These are phyloP conservation scores for Rhinella marina DNA, from an alignment of 2,797 vertebrate genomes.

Conservation along the genomic window DNA sequence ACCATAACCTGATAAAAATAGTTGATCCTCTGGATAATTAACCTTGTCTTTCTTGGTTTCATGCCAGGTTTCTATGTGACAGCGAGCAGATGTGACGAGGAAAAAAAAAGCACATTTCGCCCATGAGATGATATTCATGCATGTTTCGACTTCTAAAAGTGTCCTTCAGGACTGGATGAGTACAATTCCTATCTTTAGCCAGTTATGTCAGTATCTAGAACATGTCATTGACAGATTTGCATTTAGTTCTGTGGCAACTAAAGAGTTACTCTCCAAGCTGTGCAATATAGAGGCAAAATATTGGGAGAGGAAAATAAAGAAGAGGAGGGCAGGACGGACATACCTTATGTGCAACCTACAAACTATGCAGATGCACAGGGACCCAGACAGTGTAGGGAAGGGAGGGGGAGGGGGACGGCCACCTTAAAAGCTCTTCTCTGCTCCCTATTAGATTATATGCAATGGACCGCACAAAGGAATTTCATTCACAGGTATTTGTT, in stretches of 20 bases:
- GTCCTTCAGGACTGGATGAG: constrained; percentile 58
- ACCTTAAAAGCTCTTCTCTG: too few relatives aligned
- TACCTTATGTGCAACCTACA: too few relatives aligned
- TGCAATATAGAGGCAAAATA: neutral
- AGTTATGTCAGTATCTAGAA: constrained; percentile 47
- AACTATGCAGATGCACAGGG: too few relatives aligned
- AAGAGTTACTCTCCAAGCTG: constrained; percentile 4
- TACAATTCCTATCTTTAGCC: constrained; percentile 60
- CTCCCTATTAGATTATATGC: too few relatives aligned
- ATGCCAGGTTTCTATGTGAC: constrained; percentile 59
- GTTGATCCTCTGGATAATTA: constrained; percentile 63
- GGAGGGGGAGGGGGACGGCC: too few relatives aligned
- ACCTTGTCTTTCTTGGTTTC: constrained; percentile 61
- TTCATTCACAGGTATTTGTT: too few relatives aligned
- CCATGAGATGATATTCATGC: constrained; percentile 60
- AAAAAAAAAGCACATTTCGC: constrained; percentile 46
- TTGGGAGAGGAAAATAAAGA: neutral
- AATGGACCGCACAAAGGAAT: too few relatives aligned
- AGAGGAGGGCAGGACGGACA: neutral
- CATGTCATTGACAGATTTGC: constrained; percentile 54
- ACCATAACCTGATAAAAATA: constrained; percentile 63
- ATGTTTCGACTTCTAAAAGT: constrained; percentile 40
- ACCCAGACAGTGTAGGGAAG: too few relatives aligned
- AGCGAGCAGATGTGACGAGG: constrained; percentile 44
- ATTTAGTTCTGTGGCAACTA: constrained; percentile 34